Conservation (phyloP, 2,888 invertebrate species). For the Spilarctia lutea region DNA sequence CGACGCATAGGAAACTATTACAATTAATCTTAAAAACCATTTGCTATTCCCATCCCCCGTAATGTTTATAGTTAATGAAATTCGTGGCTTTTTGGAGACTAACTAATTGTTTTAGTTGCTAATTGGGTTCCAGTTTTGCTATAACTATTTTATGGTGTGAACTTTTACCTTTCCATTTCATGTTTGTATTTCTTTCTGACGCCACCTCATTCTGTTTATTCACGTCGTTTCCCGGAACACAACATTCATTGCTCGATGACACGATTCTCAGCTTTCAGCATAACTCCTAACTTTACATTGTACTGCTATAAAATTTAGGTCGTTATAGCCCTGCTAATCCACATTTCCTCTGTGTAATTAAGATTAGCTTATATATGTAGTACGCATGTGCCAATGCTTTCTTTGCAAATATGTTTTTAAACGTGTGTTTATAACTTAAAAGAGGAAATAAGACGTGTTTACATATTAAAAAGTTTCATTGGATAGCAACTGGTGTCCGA, state of each 20-base stretch:
- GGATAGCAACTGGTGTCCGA: not conserved
- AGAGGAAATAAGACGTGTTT: not conserved
- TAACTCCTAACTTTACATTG: slow-evolving; percentile 45
- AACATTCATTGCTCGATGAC: slow-evolving; percentile 63
- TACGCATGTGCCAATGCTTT: slow-evolving; percentile 16
- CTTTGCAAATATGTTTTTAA: slow-evolving; percentile 39
- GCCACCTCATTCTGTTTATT: slow-evolving; percentile 35
- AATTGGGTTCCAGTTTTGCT: not conserved
- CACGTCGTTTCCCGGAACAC: slow-evolving; percentile 68
- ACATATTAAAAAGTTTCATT: not conserved
- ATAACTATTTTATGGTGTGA: not conserved
- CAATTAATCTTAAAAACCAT: not conserved
- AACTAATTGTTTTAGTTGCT: not conserved
- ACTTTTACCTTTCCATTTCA: slow-evolving; percentile 16
- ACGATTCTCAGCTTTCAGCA: slow-evolving; percentile 72
- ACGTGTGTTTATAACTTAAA: slow-evolving; percentile 6
- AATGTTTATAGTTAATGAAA: not conserved
- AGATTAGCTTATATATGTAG: slow-evolving; percentile 30
- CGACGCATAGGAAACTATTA: not conserved
- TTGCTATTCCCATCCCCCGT: not conserved
- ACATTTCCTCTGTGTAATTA: slow-evolving; percentile 60
- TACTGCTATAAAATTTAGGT: slow-evolving; percentile 66
- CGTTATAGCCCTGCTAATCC: slow-evolving; percentile 64
- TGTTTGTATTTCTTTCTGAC: slow-evolving; percentile 16
- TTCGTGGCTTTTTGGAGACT: not conserved